Percentiles rank a stretch among this genome's conserved stretches.
These are phyloP conservation scores for Agelas oroides DNA, from an alignment of 37 sponge, comb jelly and placozoan species.

Conservation along the genomic window DNA sequence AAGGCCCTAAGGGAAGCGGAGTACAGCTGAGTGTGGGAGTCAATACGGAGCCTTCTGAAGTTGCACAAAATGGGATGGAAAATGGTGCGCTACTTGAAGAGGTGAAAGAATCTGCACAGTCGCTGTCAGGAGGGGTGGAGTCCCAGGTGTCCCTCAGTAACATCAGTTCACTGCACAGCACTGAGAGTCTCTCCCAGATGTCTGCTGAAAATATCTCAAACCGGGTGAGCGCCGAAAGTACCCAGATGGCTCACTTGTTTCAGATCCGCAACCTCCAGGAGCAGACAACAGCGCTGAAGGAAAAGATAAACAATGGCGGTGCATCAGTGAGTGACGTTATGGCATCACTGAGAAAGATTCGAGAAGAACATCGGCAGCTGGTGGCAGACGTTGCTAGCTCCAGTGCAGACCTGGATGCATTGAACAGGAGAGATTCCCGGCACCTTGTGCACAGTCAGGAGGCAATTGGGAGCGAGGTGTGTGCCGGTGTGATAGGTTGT, in stretches of 20 bases:
- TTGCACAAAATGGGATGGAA: no score
- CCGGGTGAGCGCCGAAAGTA: conserved; percentile 11
- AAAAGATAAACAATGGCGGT: not conserved
- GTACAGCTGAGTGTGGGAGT: no score
- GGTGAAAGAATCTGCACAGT: not conserved
- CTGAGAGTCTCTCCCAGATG: not conserved
- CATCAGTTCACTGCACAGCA: not conserved
- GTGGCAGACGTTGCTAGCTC: not conserved
- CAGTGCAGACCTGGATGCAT: not conserved
- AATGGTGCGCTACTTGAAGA: not conserved
- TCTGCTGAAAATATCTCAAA: not conserved
- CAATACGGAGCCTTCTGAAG: no score
- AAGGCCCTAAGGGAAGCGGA: no score
- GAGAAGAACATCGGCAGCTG: conserved; percentile 10
- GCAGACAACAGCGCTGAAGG: conserved; percentile 3
- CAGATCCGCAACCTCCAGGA: conserved; percentile 26
- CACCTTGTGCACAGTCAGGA: not conserved
- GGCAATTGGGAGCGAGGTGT: conserved; percentile 15
- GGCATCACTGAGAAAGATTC: not conserved
- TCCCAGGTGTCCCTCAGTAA: not conserved
- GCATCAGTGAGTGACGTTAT: not conserved
- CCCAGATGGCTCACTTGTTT: conserved; percentile 1
- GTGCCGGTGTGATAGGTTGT: not conserved
- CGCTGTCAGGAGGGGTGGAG: no score
- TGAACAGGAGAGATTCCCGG: not conserved